These are phyloP conservation scores for Myanophis thanlyinensis DNA, from an alignment of 2,113 vertebrate genomes.

Conservation along the genomic window DNA sequence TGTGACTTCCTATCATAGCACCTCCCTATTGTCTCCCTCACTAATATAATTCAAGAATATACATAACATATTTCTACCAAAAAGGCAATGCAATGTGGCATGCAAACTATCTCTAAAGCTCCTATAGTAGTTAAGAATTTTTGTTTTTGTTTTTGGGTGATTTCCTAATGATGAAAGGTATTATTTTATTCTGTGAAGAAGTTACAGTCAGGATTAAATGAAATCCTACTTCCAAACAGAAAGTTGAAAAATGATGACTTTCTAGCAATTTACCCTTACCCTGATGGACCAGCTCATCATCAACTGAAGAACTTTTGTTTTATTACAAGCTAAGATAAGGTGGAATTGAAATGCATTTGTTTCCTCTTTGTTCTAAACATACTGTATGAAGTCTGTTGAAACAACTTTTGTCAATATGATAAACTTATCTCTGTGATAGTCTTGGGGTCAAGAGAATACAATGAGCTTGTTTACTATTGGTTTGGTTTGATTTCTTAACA, in stretches of 20 bases:
- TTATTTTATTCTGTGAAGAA: constrained; percentile 51
- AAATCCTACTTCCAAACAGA: constrained; percentile 64
- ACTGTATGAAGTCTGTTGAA: background rate
- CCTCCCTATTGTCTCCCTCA: background rate
- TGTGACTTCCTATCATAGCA: background rate
- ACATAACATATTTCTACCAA: background rate
- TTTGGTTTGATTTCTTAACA: constrained; percentile 4
- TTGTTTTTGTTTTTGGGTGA: background rate
- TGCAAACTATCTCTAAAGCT: background rate
- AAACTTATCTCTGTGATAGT: constrained; percentile 17
- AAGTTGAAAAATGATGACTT: constrained; percentile 56
- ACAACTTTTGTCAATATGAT: constrained; percentile 18
- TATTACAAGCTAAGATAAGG: constrained; percentile 18
- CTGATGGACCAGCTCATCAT: constrained; percentile 28
- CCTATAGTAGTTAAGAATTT: constrained; percentile 34
- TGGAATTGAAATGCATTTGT: constrained; percentile 7
- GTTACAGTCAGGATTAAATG: constrained; percentile 36
- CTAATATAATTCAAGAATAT: background rate
- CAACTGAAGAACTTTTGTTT: constrained; percentile 29
- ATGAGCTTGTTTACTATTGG: constrained; percentile 8
- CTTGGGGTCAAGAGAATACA: background rate
- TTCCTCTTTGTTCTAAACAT: constrained; percentile 50
- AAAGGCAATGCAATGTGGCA: background rate
- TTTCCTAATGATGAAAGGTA: constrained; percentile 43
- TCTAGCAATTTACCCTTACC: constrained; percentile 51